Evolutionary conservation across 2,888 invertebrate genomes (phyloP).

Genomic region (Drosophila subsilvestris): DNA sequence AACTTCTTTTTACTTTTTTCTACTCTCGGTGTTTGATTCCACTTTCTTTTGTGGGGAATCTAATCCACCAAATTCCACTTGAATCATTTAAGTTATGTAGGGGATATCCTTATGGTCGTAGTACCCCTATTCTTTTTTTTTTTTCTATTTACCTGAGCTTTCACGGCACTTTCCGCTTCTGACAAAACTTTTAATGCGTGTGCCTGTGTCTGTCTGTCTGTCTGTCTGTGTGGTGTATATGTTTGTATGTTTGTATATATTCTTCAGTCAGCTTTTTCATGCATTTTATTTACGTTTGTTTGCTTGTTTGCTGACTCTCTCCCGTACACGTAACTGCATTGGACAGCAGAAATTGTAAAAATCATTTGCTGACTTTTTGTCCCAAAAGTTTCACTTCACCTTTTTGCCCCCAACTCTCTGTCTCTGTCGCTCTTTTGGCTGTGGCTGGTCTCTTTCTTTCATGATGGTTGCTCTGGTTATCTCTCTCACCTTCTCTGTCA

Average conservation of each 20-base stretch:
- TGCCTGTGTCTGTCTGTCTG: slow-evolving; percentile 10
- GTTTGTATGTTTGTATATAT: not conserved
- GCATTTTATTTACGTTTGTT: slow-evolving; percentile 42
- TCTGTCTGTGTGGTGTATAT: slow-evolving; percentile 6
- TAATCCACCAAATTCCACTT: no score
- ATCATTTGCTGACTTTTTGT: slow-evolving; percentile 68
- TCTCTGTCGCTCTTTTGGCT: not conserved
- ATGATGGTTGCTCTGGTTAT: no score
- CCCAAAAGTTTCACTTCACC: slow-evolving; percentile 26
- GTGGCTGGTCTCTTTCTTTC: not conserved
- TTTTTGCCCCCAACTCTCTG: not conserved
- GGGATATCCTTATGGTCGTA: not conserved
- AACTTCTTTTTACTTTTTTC: no score
- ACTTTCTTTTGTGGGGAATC: not conserved
- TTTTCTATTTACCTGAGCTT: slow-evolving; percentile 43
- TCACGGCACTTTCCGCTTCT: slow-evolving; percentile 26
- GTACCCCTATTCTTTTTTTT: slow-evolving; percentile 20
- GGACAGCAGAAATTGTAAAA: slow-evolving; percentile 51
- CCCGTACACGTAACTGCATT: slow-evolving; percentile 42
- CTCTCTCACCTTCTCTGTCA: not conserved
- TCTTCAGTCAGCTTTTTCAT: slow-evolving; percentile 24
- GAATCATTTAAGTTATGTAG: no score
- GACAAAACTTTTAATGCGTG: slow-evolving; percentile 39
- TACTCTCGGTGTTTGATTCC: slow-evolving; percentile 15
- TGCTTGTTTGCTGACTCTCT: slow-evolving; percentile 1